phyloP scores from a whole-genome alignment of 37 sponge, comb jelly and placozoan genomes.

The Eunapius fragilis region DNA sequence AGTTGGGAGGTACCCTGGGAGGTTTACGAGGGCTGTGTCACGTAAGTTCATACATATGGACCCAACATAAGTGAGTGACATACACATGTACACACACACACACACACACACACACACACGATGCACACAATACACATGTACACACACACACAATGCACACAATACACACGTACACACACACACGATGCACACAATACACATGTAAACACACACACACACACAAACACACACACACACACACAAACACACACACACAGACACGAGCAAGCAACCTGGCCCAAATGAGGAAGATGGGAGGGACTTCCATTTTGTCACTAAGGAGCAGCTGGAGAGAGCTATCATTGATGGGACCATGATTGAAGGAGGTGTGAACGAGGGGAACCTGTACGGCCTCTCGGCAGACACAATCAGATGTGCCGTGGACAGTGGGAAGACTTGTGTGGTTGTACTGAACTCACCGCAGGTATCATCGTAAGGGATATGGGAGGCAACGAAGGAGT shows the following conservation, averaged over 20 bases:
- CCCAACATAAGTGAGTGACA: too few species aligned
- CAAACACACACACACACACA: background rate
- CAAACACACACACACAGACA: constrained; percentile 21
- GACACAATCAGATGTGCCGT: constrained; percentile 39
- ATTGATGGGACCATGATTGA: constrained; percentile 41
- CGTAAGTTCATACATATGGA: background rate
- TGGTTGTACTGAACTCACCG: constrained; percentile 42
- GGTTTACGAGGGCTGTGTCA: background rate
- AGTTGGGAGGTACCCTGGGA: background rate
- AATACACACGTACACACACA: background rate
- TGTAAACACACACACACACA: background rate
- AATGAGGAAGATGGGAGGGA: constrained; percentile 14
- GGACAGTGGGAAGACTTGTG: constrained; percentile 52
- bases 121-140: background rate
- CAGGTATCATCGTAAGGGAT: constrained; percentile 12
- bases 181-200: background rate
- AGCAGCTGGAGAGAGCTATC: constrained; percentile 45
- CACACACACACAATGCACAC: background rate
- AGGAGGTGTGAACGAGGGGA: constrained; percentile 10
- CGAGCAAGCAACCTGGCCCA: constrained; percentile 8
- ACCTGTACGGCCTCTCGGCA: constrained; percentile 45
- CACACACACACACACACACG: background rate
- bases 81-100: background rate
- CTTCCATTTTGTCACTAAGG: constrained; percentile 29
- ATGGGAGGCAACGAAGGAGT: background rate